These are phyloP conservation scores for Leucopternis melanops DNA, from an alignment of 2,113 vertebrate genomes.

Conservation along the genomic window DNA sequence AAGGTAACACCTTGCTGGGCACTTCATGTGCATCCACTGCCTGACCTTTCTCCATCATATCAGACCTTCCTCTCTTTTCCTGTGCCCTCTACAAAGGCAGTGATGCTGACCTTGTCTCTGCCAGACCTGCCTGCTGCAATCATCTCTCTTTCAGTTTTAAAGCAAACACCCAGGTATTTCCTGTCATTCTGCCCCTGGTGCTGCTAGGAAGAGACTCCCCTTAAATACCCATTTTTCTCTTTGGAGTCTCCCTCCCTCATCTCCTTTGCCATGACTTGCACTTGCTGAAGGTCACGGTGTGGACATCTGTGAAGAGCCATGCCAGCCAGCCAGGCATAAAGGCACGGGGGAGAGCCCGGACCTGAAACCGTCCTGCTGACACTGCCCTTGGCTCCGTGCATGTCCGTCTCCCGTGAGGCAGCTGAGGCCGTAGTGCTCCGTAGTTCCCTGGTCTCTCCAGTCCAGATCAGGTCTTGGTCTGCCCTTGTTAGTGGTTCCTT, in stretches of 20 bases:
- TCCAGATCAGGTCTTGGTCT: not conserved
- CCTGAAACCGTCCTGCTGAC: not conserved
- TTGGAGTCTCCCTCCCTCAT: not conserved
- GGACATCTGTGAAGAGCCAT: not conserved
- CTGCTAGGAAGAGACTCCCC: not conserved
- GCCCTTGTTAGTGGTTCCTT: not conserved
- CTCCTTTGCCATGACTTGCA: not conserved
- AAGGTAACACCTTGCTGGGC: not conserved
- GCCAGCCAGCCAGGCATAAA: not conserved
- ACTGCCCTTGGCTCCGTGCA: not conserved
- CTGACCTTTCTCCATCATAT: not conserved
- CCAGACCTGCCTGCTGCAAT: not conserved
- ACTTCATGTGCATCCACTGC: not conserved
- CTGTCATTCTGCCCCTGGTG: not conserved
- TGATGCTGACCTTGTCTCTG: not conserved
- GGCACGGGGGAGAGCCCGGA: rapidly evolving
- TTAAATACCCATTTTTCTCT: not conserved
- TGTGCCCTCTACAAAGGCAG: not conserved
- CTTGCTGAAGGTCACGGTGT: not conserved
- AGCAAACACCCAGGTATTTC: not conserved
- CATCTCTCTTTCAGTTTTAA: not conserved
- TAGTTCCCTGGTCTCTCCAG: not conserved
- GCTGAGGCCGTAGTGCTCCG: rapidly evolving
- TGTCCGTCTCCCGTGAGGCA: too few relatives aligned
- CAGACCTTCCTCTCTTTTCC: not conserved